These are phyloP conservation scores for Monopis laevigella DNA, from an alignment of 2,888 invertebrate genomes.

Conservation along the genomic window DNA sequence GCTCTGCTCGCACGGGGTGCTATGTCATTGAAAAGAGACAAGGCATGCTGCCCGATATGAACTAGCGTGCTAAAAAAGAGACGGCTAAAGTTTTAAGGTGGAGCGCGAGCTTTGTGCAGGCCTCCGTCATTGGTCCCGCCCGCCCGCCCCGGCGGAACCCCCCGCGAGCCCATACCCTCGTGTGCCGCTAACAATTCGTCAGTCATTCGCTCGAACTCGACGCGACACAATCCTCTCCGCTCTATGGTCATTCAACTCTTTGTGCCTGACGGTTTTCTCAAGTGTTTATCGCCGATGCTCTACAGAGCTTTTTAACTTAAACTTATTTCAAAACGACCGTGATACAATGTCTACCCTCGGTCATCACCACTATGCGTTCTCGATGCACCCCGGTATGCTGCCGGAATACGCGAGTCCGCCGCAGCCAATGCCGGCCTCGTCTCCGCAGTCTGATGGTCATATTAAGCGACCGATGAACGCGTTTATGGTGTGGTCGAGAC, in stretches of 20 bases:
- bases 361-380: constrained; percentile 63
- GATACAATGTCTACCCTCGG: constrained; percentile 56
- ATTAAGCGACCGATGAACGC: constrained; percentile 98
- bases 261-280: constrained; percentile 48
- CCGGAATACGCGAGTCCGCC: constrained; percentile 53
- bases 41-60: constrained; percentile 24
- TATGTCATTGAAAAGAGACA: constrained; percentile 26
- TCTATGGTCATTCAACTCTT: constrained; percentile 46
- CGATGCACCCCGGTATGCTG: constrained; percentile 60
- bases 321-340: too few relatives aligned
- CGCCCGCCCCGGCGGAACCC: constrained; percentile 42
- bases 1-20: constrained; percentile 37
- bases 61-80: constrained; percentile 31
- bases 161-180: constrained; percentile 42
- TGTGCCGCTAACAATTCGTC: constrained; percentile 37
- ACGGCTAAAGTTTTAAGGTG: constrained; percentile 28
- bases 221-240: constrained; percentile 49
- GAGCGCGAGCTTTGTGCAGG: constrained; percentile 46
- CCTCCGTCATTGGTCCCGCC: constrained; percentile 36
- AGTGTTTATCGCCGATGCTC: constrained; percentile 43
- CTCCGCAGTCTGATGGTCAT: constrained; percentile 73
- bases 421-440: constrained; percentile 50
- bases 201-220: constrained; percentile 58
- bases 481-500: constrained; percentile 96
- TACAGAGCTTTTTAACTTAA: constrained; percentile 25